A percentile compares a stretch with the other conserved stretches of the same genome.
These are phyloP conservation scores for Spodoptera litura DNA, from an alignment of 1,140 invertebrate genomes.

Conservation along the genomic window DNA sequence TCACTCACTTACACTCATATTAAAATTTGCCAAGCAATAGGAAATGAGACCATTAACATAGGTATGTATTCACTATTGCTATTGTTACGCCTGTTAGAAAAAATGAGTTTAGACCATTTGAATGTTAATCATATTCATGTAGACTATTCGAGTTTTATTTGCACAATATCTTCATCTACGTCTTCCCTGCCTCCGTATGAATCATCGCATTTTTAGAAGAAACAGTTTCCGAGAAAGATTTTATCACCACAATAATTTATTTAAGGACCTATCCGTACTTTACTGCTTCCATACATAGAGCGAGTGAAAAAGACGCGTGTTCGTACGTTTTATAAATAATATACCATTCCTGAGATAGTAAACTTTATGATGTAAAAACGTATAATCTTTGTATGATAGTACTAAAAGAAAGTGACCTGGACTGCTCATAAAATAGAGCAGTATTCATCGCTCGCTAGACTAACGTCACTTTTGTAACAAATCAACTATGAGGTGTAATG, in stretches of 20 bases:
- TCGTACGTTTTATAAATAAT: conserved; percentile 2
- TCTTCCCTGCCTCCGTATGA: neutral
- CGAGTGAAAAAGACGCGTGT: conserved; percentile 5
- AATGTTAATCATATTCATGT: too few relatives aligned
- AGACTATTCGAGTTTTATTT: neutral
- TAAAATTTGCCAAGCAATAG: too few relatives aligned
- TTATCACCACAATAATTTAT: conserved; percentile 33
- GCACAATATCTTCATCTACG: neutral
- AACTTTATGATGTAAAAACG: conserved; percentile 24
- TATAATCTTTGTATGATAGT: conserved; percentile 35
- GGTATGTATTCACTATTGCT: too few relatives aligned
- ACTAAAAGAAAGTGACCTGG: conserved; percentile 37
- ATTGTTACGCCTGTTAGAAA: too few relatives aligned
- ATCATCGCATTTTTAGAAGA: conserved; percentile 10
- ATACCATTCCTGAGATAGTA: conserved; percentile 11
- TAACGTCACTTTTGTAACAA: conserved; percentile 46
- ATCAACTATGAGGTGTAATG: conserved; percentile 51
- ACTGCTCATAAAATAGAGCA: conserved; percentile 31
- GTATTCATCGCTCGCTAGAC: conserved; percentile 16
- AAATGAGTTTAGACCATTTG: too few relatives aligned
- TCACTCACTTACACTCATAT: too few relatives aligned
- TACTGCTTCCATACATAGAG: neutral
- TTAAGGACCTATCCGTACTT: conserved; percentile 20
- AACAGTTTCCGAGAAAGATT: conserved; percentile 15
- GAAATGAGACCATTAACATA: too few relatives aligned